Evolutionary conservation across 2,797 vertebrate species (phyloP).

Genomic region (Streptopelia turtur): DNA sequence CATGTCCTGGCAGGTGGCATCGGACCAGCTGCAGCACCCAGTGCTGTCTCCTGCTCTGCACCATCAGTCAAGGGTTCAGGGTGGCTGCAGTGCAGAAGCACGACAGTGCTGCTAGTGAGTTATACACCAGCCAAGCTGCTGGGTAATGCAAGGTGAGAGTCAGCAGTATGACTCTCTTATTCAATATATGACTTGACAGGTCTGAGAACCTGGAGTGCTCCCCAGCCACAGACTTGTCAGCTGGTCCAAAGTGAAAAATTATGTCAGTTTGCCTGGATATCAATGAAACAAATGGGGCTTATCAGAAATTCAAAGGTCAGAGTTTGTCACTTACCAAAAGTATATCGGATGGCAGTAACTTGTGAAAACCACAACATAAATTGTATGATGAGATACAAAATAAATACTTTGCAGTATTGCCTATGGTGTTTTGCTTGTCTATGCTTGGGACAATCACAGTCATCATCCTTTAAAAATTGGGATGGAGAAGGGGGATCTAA

Average conservation of each 20-base stretch:
- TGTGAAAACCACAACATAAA: not conserved
- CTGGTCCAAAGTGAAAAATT: not conserved
- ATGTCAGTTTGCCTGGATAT: not conserved
- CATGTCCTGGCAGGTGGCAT: not conserved
- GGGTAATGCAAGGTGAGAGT: not conserved
- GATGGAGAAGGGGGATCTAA: not conserved
- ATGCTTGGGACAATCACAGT: not conserved
- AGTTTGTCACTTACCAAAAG: not conserved
- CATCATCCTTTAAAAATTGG: not conserved
- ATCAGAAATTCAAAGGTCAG: slow-evolving; percentile 28
- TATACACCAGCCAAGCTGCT: not conserved
- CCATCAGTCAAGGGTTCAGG: not conserved
- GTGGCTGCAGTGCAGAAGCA: not conserved
- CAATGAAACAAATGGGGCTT: not conserved
- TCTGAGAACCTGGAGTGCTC: slow-evolving; percentile 4
- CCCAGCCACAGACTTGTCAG: slow-evolving; percentile 27
- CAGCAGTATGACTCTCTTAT: not conserved
- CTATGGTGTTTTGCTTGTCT: not conserved
- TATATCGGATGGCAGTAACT: not conserved
- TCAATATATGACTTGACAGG: not conserved
- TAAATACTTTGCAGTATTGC: not conserved
- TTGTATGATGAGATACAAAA: not conserved
- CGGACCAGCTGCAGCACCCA: not conserved
- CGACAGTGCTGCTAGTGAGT: not conserved
- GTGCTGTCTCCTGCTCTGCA: not conserved